Base-by-base conservation (phyloP, 2,113 vertebrate genomes). In the Tricholaema leucomelas region DNA sequence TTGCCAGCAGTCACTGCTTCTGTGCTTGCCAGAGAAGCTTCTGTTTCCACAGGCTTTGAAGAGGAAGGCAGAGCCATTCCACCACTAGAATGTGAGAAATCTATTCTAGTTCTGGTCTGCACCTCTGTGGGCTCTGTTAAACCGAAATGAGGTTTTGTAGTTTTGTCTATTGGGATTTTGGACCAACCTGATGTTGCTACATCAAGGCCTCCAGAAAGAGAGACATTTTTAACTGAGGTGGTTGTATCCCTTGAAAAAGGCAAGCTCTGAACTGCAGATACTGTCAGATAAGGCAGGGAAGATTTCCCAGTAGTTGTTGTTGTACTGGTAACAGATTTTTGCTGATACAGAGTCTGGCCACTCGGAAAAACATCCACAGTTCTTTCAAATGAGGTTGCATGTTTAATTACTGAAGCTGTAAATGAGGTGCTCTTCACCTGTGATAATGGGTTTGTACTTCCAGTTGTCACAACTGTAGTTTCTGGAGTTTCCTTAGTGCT, bases 341-440 rank as follows among this genome's bases (percentile, higher is more conserved):
- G 64, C 19, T 88, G 38, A 40, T 77, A 24, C 48, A 78, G 38
- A 58, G 65, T 64, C 27, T 89, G 77, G 52, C 54, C 85, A 30
- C 77, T 94, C 88, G 87, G 79, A 81, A 76, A 77, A 56, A 80
- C 36, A 84, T 35, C 76, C 42, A 76, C 24, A 12, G 36, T 69
- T 50, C 81, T 88, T 69, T 74, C 87, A 92, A 59, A 69, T 9
- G 84, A 81, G 27, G 94, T 95, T 91, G 86, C 38, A 8, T 95
- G 74, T 90, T 91, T 92, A 73, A 91, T 9, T 89, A 88, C 79
- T 77, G 93, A 94, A 78, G 74, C 25, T 82, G 64, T 72, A 65
- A 95, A 80, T 31, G 87, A 80, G 11, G 65, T 93, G 30, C 75
- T 75, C 50, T 88, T 82, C 13, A 7, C 40, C 61, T 89, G 89